A percentile compares a stretch with the other conserved stretches of the same genome.
These are phyloP conservation scores for Ictalurus furcatus DNA, from an alignment of 2,113 vertebrate species.

Conservation along the genomic window DNA sequence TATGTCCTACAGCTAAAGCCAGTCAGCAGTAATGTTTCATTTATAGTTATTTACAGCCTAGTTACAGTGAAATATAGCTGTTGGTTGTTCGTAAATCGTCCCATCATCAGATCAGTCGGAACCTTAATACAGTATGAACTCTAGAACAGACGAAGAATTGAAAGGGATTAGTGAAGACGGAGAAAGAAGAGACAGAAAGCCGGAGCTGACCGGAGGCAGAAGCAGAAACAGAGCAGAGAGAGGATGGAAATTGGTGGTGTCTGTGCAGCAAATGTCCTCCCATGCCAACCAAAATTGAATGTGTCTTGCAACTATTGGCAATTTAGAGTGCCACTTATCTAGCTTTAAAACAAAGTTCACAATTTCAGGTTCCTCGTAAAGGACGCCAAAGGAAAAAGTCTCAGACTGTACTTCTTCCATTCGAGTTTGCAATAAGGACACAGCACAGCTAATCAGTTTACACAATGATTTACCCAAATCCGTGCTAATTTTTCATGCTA, in stretches of 20 bases:
- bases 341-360: constrained; percentile 15
- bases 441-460: background rate
- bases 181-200: background rate
- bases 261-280: background rate
- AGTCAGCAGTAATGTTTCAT: background rate
- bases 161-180: background rate
- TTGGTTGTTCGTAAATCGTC: background rate
- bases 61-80: background rate
- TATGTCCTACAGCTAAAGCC: background rate
- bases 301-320: constrained; percentile 20
- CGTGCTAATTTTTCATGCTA: too few relatives aligned
- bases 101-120: background rate
- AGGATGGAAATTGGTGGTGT: constrained; percentile 5
- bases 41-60: background rate
- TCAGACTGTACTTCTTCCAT: background rate
- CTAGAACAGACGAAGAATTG: background rate
- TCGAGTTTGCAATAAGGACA: background rate
- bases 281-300: constrained; percentile 5
- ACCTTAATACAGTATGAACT: background rate
- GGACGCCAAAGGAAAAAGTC: background rate
- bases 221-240: background rate
- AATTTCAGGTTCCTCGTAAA: background rate
- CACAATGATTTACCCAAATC: background rate
- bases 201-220: background rate
- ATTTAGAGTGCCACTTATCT: constrained; percentile 23